Evolutionary conservation across 2,888 invertebrate genomes (phyloP).

Genomic region (Drosophila quinaria): DNA sequence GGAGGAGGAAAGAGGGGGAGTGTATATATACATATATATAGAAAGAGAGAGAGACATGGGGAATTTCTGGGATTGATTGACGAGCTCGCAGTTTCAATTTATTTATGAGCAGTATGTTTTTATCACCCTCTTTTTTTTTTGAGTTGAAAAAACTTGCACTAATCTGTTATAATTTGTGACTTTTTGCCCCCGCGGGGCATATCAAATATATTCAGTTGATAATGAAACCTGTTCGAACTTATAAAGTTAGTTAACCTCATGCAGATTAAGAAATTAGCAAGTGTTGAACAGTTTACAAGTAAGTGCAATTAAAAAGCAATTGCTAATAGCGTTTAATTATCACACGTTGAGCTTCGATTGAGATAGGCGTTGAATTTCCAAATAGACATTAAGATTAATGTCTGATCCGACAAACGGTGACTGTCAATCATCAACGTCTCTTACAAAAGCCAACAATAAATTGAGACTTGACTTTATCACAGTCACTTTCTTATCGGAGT

Average conservation of each 20-base stretch:
- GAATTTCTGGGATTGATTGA: constrained; percentile 53
- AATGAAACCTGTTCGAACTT: constrained; percentile 27
- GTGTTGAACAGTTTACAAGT: constrained; percentile 13
- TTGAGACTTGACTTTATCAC: constrained; percentile 1
- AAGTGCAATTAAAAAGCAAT: constrained; percentile 33
- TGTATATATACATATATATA: too few species aligned
- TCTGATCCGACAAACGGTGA: constrained; percentile 6
- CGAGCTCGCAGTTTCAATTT: constrained; percentile 58
- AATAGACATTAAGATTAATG: constrained; percentile 9
- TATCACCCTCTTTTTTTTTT: not conserved
- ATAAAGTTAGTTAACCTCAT: constrained; percentile 20
- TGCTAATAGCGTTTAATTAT: constrained; percentile 42
- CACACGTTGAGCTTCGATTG: constrained; percentile 8
- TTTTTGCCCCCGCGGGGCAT: constrained; percentile 1
- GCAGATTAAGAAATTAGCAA: constrained; percentile 60
- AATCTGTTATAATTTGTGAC: constrained; percentile 57
- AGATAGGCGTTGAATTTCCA: constrained; percentile 16
- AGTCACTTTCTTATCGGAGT: constrained; percentile 11
- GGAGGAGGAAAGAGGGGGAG: not conserved
- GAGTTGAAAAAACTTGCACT: constrained; percentile 20
- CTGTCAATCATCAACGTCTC: constrained; percentile 7
- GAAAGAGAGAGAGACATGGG: not conserved
- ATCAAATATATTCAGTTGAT: constrained; percentile 28
- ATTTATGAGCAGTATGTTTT: constrained; percentile 47
- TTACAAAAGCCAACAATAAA: not conserved